Base-by-base conservation (phyloP, 1,140 invertebrate genomes). In the Drosophila pachea region DNA sequence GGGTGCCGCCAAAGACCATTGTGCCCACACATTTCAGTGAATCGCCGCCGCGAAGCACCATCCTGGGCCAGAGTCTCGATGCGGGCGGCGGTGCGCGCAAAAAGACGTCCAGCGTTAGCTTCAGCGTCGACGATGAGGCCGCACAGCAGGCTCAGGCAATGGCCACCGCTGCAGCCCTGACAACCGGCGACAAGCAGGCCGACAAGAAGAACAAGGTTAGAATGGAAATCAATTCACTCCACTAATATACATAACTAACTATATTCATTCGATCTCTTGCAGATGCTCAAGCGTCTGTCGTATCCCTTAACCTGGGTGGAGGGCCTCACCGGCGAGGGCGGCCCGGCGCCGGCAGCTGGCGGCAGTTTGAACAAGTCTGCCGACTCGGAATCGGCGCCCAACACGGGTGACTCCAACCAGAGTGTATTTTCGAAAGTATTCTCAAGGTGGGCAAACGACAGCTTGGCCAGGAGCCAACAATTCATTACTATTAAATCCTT, bases 221-320 rank as follows among this genome's bases (percentile, higher is more conserved):
- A 4, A n/a, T 11, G 4, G 0, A 16, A 55, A 22, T 29, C 12
- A 52, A n/a, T 40, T 40, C 0, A 43, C 7, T 6, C 12, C 2
- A 7, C 12, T 42, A 42, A 43, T 3, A 42, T 12, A 2, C 14
- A 43, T 7, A 22, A 3, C 22, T 22, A 22, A 22, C 22, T 22
- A 32, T 35, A 12, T 36, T 49, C 4, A n/a, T n/a, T n/a, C 14
- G 4, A 36, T 12, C 9, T 5, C 9, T 4, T 90, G 31, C 74
- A 96, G 95, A 96, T 97, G 94, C 90, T 97, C 62, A 97, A 97
- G 90, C 92, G 96, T 74, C 92, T 97, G 38, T 97, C 95, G 0
- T 97, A 97, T 90, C 96, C 96, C n/a, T 89, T 97, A 47, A 94
- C 95, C 2, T 97, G 95, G 95, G 95, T 97, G 92, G 96, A 97